Base-by-base conservation (phyloP, 2,113 vertebrate genomes). In the Labrus mixtus region DNA sequence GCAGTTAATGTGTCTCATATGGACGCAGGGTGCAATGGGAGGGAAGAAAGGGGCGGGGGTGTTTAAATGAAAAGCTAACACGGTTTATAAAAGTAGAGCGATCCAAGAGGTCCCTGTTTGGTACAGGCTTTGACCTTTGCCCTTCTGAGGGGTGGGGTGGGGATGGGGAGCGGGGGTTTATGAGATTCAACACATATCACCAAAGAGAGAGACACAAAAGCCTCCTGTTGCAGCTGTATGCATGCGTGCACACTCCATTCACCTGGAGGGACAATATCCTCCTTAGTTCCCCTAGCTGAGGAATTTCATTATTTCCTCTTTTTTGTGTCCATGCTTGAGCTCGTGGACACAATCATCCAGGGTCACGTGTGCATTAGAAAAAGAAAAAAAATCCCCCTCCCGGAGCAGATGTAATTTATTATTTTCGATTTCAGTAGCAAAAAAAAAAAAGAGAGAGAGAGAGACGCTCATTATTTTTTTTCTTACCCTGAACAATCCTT, bases 201-300 rank as follows among this genome's bases (percentile, higher is more conserved):
- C 46, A 19, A 48, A 48, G 17, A 48, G 46, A 48, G 6, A 5
- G 6, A 8, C 46, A 48, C 46, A 48, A 48, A 48, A 48, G 46
- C 16, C 46, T 19, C 46, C 17, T 48, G 16, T 17, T 48, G 46
- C 46, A 48, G 46, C 17, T 48, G 46, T 48, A 48, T 57, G 20
- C 55, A 57, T 57, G 68, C 54, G 72, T 65, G 37, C 66, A 13
- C 25, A 11, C 43, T 66, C 56, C 54, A 39, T 82, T 80, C 76
- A 90, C 81, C 87, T 87, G 61, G 13, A 76, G 85, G 85, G 74
- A 78, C 83, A 75, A 87, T 86, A 82, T 84, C 86, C 81, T 76
- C 62, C 71, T 73, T 43, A 86, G 65, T 71, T 71, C 48, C 75
- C 58, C 56, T 33, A 43, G 56, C 80, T 64, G 68, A 82, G 57